Evolutionary conservation across 2,797 vertebrate species (phyloP), one percentile per base, ranked within the genome.

Genomic region (Chaetophractus vellerosus): DNA sequence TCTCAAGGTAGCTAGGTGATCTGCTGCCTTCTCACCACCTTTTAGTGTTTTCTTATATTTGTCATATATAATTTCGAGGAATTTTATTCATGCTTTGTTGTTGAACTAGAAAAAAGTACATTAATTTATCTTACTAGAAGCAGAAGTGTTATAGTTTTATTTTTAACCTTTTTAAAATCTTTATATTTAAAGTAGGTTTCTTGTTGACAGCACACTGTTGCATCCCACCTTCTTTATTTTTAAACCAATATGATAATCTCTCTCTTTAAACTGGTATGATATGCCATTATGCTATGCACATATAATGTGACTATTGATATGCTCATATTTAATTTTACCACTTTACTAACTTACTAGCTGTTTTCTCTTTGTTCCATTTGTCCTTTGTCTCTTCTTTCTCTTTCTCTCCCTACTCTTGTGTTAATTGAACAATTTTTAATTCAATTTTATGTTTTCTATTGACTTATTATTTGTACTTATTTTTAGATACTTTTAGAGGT

Each of bases 271-370:
- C 38, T n/a, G 24, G 14, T 36, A 33, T 19, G 14, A 71, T 55
- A 28, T 55, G 8, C 23, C 6, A 36, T 76, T 69, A 26, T 74
- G 11, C 50, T 10, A 14, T 75, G 74, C 23, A 75, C 18, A 63
- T 74, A 15, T 57, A 91, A 48, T 48, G 31, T 57, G 68, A 36
- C 52, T 33, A 55, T 68, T 83, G 59, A 63, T 75, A n/a, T 57
- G 36, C 63, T 72, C 80, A 50, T 15, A 87, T 88, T 96, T 86
- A 68, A 38, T 63, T 97, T 92, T 88, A 55, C 10, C 74, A 69
- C 4, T 5, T 82, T 72, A 7, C 21, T 52, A 52, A 9, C 31
- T 82, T 72, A 12, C 15, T 52, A 52, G 18, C 24, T 55, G 31
- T 69, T 79, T 78, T 66, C 38, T 74, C 33, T 74, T 79, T 61